These are phyloP conservation scores for Sebastes elongatus DNA, from an alignment of 2,797 vertebrate genomes.

Conservation along the genomic window DNA sequence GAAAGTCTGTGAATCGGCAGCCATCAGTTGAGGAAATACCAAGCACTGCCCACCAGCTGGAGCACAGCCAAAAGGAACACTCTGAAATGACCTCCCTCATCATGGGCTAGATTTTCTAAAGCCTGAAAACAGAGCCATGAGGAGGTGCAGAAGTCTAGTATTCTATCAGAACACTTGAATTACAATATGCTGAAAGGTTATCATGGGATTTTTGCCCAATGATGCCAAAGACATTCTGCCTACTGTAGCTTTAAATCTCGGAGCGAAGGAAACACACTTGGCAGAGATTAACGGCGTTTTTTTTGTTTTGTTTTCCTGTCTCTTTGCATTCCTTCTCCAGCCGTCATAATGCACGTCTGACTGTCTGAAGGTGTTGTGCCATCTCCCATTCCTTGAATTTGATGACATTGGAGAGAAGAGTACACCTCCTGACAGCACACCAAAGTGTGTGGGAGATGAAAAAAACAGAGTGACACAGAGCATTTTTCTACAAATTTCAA, in stretches of 20 bases:
- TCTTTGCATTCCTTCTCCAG: constrained; percentile 36
- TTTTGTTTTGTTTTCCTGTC: constrained; percentile 35
- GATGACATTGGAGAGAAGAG: constrained; percentile 51
- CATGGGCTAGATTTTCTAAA: too few relatives aligned
- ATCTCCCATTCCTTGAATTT: constrained; percentile 44
- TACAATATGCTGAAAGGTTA: too few relatives aligned
- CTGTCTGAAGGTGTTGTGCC: constrained; percentile 58
- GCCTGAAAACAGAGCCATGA: too few relatives aligned
- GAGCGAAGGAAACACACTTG: constrained; percentile 31
- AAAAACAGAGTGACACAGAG: constrained; percentile 32
- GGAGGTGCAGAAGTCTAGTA: too few relatives aligned
- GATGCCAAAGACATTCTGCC: too few relatives aligned
- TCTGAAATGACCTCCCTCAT: too few relatives aligned
- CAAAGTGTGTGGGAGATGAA: constrained; percentile 48
- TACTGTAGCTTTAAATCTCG: constrained; percentile 2
- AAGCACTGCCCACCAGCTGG: too few relatives aligned
- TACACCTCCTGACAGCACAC: constrained; percentile 46
- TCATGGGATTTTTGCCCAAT: too few relatives aligned
- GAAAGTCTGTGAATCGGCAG: too few relatives aligned
- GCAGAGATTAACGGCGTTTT: constrained; percentile 34
- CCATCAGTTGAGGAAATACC: too few relatives aligned
- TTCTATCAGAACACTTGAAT: too few relatives aligned
- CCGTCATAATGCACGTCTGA: constrained; percentile 36
- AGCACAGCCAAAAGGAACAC: too few relatives aligned
- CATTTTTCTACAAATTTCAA: constrained; percentile 38